Percentiles rank a stretch among this genome's conserved stretches.
These are phyloP conservation scores for Brachyhypopomus gauderio DNA, from an alignment of 2,113 vertebrate genomes.

Conservation along the genomic window DNA sequence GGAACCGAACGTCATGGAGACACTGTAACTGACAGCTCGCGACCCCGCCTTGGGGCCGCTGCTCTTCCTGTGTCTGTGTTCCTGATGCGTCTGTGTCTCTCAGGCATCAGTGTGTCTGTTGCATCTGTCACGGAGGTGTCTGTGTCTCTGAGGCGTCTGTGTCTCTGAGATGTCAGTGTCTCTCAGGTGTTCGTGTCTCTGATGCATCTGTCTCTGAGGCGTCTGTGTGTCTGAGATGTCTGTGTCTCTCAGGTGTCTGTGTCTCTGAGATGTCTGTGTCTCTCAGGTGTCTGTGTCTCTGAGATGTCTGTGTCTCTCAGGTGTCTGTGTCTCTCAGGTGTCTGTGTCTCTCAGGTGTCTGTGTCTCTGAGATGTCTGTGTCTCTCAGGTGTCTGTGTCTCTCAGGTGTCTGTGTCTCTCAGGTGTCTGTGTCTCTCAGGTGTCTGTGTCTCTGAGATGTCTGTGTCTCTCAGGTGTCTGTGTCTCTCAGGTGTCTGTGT, in stretches of 20 bases:
- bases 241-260: no score
- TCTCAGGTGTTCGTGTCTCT: slow-evolving; percentile 9
- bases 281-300: no score
- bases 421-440: no score
- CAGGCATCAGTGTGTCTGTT: background rate
- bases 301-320: no score
- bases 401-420: no score
- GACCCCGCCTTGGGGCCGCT: slow-evolving; percentile 3
- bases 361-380: background rate
- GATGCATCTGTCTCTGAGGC: background rate
- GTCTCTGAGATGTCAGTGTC: slow-evolving; percentile 1
- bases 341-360: background rate
- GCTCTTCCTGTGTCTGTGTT: slow-evolving; percentile 1
- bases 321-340: no score
- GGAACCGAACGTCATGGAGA: slow-evolving; percentile 48
- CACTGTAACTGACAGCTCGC: slow-evolving; percentile 25
- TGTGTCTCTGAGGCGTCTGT: background rate
- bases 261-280: no score
- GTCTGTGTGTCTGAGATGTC: no score
- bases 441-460: no score
- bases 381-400: slow-evolving; percentile 16
- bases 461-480: no score
- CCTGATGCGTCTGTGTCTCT: background rate
- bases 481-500: no score
- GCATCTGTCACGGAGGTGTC: background rate